phyloP scores from a whole-genome alignment of 2,113 vertebrate species.

The Propithecus coquereli region DNA sequence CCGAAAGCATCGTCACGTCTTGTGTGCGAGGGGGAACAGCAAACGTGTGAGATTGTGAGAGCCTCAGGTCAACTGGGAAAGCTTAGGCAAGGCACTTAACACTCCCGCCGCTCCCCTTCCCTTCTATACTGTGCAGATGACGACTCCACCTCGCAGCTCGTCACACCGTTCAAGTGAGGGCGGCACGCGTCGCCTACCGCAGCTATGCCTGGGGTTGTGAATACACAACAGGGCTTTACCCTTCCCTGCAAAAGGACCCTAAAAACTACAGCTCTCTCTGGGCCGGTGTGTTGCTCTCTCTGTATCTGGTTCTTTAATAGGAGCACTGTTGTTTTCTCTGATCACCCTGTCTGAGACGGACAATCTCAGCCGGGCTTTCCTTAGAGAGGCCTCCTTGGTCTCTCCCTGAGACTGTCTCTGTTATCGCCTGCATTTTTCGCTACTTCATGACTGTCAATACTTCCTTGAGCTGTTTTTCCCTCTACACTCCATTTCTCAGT shows the following conservation, averaged over 20 bases:
- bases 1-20: background rate
- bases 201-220: background rate
- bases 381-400: background rate
- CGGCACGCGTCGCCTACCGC: accelerated
- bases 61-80: background rate
- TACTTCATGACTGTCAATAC: background rate
- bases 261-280: no score
- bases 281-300: background rate
- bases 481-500: background rate
- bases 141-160: background rate
- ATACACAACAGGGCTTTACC: accelerated
- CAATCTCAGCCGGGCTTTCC: background rate
- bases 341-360: background rate
- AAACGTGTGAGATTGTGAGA: background rate
- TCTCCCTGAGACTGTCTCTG: background rate
- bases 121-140: accelerated
- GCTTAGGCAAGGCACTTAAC: background rate
- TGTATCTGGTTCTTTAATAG: background rate
- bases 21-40: accelerated
- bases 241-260: no score
- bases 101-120: accelerated
- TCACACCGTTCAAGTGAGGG: background rate
- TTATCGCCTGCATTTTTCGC: background rate
- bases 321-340: background rate
- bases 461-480: background rate